These are phyloP conservation scores for Teleiodes luculella DNA, from an alignment of 2,888 invertebrate species.

Conservation along the genomic window DNA sequence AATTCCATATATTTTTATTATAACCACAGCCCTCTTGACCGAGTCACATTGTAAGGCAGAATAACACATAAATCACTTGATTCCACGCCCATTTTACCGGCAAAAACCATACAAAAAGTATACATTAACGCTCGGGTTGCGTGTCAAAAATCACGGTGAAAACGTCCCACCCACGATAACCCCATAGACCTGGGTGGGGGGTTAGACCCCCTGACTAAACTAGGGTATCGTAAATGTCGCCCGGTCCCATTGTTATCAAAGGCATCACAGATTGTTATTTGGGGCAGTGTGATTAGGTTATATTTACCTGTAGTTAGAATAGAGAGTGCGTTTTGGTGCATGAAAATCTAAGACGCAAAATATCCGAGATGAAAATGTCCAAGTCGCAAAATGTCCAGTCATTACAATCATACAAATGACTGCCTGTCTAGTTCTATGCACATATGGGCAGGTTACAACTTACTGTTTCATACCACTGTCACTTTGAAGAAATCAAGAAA, in stretches of 20 bases:
- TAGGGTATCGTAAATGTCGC: slow-evolving; percentile 28
- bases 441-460: no score
- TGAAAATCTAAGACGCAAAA: no score
- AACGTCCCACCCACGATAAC: background rate
- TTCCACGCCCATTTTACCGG: background rate
- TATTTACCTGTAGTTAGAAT: no score
- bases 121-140: slow-evolving; percentile 21
- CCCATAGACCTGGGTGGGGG: slow-evolving; percentile 15
- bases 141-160: slow-evolving; percentile 29
- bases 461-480: no score
- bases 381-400: no score
- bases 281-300: background rate
- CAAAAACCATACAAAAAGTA: slow-evolving; percentile 1
- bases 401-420: no score
- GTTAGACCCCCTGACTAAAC: slow-evolving; percentile 17
- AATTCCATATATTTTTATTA: background rate
- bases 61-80: background rate
- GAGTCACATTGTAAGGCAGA: background rate
- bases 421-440: no score
- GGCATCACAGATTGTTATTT: slow-evolving; percentile 7
- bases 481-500: no score
- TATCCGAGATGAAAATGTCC: no score
- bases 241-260: slow-evolving; percentile 23
- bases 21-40: slow-evolving; percentile 5
- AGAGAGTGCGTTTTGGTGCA: no score